Conservation (phyloP, 2,797 vertebrate genomes). For the Coendou prehensilis region DNA sequence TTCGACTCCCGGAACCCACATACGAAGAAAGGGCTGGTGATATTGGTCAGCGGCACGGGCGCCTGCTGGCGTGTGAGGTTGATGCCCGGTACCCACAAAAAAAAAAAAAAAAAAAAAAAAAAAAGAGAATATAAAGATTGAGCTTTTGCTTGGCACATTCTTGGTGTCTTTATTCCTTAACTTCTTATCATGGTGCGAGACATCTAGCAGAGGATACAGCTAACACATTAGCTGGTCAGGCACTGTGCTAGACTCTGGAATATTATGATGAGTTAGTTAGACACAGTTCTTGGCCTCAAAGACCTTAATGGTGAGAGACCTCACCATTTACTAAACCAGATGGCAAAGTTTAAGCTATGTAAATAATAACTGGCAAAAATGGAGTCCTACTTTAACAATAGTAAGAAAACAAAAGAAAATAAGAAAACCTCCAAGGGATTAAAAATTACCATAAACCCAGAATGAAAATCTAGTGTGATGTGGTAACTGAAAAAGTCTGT, state of each 20-base stretch:
- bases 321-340: slow-evolving; percentile 46
- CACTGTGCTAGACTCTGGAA: slow-evolving; percentile 25
- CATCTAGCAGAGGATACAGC: not conserved
- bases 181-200: not conserved
- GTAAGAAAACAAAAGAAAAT: slow-evolving; percentile 63
- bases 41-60: too few species aligned
- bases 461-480: slow-evolving; percentile 70
- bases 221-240: not conserved
- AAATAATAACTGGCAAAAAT: slow-evolving; percentile 68
- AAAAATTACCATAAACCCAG: slow-evolving; percentile 62
- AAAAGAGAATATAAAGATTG: not conserved
- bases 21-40: too few species aligned
- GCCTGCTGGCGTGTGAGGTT: too few species aligned
- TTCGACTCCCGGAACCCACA: too few species aligned
- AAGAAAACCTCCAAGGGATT: slow-evolving; percentile 26
- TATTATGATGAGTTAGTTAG: not conserved
- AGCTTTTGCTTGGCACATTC: not conserved
- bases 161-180: slow-evolving; percentile 43
- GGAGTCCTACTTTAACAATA: slow-evolving; percentile 62
- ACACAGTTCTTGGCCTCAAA: slow-evolving; percentile 30
- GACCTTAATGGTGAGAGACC: not conserved
- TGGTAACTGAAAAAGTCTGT: slow-evolving; percentile 45
- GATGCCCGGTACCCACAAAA: too few species aligned
- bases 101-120: too few species aligned
- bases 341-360: slow-evolving; percentile 17